Evolutionary conservation across 2,797 vertebrate species (phyloP), one percentile per base, ranked within the genome.

Genomic region (Erpetoichthys calabaricus): DNA sequence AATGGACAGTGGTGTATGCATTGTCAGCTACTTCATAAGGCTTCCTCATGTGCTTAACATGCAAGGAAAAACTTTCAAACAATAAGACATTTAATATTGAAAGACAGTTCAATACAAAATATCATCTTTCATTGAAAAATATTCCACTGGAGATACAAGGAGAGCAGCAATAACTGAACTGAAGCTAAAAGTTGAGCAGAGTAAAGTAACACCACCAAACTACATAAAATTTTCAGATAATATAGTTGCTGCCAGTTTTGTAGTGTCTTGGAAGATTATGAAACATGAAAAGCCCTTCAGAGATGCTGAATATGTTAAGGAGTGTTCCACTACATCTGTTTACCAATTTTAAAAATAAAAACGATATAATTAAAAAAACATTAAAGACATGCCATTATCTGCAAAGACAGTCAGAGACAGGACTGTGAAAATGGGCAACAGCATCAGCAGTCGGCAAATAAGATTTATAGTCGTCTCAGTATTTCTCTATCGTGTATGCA

Each of bases 391-490:
- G n/a, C 56, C 63, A n/a, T n/a, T n/a, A n/a, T n/a, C n/a, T n/a
- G n/a, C n/a, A 50, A 61, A 61, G 7, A 65, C 59, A 3, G 55
- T 59, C 8, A 59, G 60, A 9, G 59, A 65, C 42, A 65, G 61
- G n/a, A 25, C 50, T 49, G 58, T 63, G 4, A 66, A 65, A 63
- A 59, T n/a, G n/a, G n/a, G 62, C 66, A 62, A 6, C 4, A 52
- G 64, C 44, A 62, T 62, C 59, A 70, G 58, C 49, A 59, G 9
- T 43, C 44, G 61, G n/a, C 58, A 60, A 63, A 53, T 52, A 5
- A 45, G 55, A 57, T 51, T 59, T 60, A 9, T 59, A 47, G 52
- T 59, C 45, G 45, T 47, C 56, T 51, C 52, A 10, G 50, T 45
- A 44, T 44, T 53, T 46, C 44, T 62, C 46, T 57, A 44, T 56